Percentiles rank a stretch among this genome's conserved stretches.
phyloP scores from a whole-genome alignment of 2,888 invertebrate genomes.

The Agelastica alni region DNA sequence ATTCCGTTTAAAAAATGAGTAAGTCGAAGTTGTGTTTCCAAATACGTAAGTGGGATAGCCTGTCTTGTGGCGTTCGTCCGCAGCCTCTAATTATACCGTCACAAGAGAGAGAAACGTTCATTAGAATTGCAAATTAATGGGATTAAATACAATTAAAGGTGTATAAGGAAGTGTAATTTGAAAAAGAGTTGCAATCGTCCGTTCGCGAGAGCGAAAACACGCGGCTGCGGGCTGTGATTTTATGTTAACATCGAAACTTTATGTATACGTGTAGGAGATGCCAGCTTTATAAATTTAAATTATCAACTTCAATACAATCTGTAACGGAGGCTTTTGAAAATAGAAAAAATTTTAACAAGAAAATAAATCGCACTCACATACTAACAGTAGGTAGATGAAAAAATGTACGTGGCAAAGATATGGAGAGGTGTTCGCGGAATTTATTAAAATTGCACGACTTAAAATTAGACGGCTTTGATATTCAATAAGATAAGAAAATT shows the following conservation, averaged over 20 bases:
- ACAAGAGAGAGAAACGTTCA: slow-evolving; percentile 35
- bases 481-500: no score
- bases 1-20: slow-evolving; percentile 42
- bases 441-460: no score
- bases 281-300: background rate
- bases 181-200: slow-evolving; percentile 19
- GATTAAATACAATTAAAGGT: slow-evolving; percentile 40
- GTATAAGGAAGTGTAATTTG: slow-evolving; percentile 38
- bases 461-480: no score
- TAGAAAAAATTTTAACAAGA: no score
- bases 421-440: no score
- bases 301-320: background rate
- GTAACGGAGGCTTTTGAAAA: no score
- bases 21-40: slow-evolving; percentile 42
- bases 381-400: no score
- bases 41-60: slow-evolving; percentile 45
- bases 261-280: slow-evolving; percentile 6
- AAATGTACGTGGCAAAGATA: no score
- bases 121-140: slow-evolving; percentile 41
- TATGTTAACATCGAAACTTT: slow-evolving; percentile 8
- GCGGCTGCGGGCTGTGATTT: slow-evolving; percentile 14
- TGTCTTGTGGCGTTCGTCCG: slow-evolving; percentile 37
- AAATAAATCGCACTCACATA: no score
- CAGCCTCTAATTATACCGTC: slow-evolving; percentile 44
- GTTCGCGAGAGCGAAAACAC: slow-evolving; percentile 8